phyloP scores from a whole-genome alignment of 2,797 vertebrate genomes.

The Ctenopoma kingsleyae region DNA sequence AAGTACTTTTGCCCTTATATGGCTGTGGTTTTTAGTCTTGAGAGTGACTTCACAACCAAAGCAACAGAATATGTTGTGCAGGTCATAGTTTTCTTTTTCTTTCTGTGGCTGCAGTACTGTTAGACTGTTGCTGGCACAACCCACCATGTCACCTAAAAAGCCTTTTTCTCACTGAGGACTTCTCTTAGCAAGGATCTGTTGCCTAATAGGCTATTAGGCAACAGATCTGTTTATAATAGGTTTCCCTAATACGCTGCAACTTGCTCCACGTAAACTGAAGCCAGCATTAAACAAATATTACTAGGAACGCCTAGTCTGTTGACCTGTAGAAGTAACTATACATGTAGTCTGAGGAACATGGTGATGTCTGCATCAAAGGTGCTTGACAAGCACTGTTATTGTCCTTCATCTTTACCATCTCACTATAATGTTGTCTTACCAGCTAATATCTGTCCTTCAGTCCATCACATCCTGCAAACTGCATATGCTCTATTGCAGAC shows the following conservation, averaged over 20 bases:
- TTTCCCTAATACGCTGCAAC: conserved; percentile 7
- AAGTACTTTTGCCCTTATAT: conserved; percentile 64
- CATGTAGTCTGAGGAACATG: neutral
- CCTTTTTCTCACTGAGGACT: conserved; percentile 21
- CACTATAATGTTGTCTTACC: neutral
- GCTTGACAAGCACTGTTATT: neutral
- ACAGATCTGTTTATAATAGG: too few relatives aligned
- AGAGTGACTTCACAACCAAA: conserved; percentile 60
- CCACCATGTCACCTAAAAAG: conserved; percentile 48
- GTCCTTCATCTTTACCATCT: neutral
- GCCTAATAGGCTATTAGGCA: neutral
- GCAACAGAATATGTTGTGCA: conserved; percentile 42
- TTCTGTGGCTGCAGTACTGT: conserved; percentile 36
- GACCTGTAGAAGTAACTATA: neutral
- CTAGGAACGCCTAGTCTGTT: conserved; percentile 3
- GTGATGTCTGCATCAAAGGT: neutral
- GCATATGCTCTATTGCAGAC: conserved; percentile 80
- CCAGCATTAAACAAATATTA: conserved; percentile 36
- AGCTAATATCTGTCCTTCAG: neutral
- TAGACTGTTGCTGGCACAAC: conserved; percentile 34
- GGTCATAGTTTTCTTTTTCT: conserved; percentile 45
- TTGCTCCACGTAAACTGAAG: conserved; percentile 40
- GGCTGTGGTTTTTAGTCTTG: conserved; percentile 50
- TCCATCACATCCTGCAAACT: neutral
- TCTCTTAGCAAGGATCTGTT: conserved; percentile 14